These are phyloP conservation scores for Etheostoma nigrum DNA, from an alignment of 2,797 vertebrate species.

Conservation along the genomic window DNA sequence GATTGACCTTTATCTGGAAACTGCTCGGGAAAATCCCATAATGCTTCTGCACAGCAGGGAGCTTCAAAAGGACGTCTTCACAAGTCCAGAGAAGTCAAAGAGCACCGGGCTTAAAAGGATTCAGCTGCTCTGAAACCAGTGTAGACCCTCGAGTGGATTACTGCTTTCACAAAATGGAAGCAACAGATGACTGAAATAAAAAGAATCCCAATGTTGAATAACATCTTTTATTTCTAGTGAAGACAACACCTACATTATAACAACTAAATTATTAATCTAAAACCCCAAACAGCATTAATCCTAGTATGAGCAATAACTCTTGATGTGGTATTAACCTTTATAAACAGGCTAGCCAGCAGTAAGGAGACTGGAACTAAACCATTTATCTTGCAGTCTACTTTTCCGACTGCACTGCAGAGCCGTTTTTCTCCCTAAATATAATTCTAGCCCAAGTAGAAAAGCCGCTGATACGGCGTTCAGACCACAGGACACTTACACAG, in stretches of 20 bases:
- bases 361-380: background rate
- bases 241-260: background rate
- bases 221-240: constrained; percentile 15
- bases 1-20: background rate
- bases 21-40: constrained; percentile 7
- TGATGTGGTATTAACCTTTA: background rate
- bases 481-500: constrained; percentile 29
- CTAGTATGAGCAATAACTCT: background rate
- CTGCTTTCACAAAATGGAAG: background rate
- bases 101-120: constrained; percentile 18
- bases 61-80: background rate
- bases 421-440: background rate
- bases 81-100: constrained; percentile 29
- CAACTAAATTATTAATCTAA: constrained; percentile 5
- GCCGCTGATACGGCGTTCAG: constrained; percentile 34
- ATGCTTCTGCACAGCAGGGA: constrained; percentile 17
- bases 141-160: constrained; percentile 31
- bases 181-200: background rate
- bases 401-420: background rate
- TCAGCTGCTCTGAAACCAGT: constrained; percentile 26
- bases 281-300: background rate
- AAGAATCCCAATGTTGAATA: constrained; percentile 7
- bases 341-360: background rate
- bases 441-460: constrained; percentile 19
- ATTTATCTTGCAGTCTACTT: background rate